phyloP scores from a whole-genome alignment of 2,113 vertebrate genomes.

The Rissa tridactyla region DNA sequence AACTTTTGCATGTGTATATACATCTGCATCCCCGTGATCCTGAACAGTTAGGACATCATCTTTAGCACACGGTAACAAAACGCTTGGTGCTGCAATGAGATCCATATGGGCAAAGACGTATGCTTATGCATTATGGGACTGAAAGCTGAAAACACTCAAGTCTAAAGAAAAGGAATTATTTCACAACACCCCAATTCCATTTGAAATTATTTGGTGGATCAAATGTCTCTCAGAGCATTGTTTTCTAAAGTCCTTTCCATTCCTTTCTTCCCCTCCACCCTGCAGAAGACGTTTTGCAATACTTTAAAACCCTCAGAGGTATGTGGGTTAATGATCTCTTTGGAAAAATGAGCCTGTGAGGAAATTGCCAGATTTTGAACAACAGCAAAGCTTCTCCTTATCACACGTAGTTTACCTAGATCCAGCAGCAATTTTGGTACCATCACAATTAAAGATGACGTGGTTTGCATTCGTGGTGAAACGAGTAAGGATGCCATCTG shows the following conservation, averaged over 20 bases:
- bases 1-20: neutral
- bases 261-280: neutral
- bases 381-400: neutral
- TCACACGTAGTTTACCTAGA: conserved; percentile 78
- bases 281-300: neutral
- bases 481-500: conserved; percentile 93
- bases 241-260: neutral
- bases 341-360: neutral
- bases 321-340: neutral
- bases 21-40: neutral
- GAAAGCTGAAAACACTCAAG: neutral
- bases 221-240: neutral
- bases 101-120: neutral
- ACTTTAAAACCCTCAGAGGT: neutral
- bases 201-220: neutral
- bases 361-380: neutral
- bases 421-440: conserved; percentile 86
- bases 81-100: neutral
- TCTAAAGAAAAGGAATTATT: neutral
- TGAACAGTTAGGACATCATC: neutral
- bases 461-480: conserved; percentile 93
- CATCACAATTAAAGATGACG: conserved; percentile 83
- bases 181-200: neutral
- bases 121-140: neutral
- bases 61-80: neutral